Conservation (phyloP, 2,113 vertebrate genomes). For the Charina bottae region DNA sequence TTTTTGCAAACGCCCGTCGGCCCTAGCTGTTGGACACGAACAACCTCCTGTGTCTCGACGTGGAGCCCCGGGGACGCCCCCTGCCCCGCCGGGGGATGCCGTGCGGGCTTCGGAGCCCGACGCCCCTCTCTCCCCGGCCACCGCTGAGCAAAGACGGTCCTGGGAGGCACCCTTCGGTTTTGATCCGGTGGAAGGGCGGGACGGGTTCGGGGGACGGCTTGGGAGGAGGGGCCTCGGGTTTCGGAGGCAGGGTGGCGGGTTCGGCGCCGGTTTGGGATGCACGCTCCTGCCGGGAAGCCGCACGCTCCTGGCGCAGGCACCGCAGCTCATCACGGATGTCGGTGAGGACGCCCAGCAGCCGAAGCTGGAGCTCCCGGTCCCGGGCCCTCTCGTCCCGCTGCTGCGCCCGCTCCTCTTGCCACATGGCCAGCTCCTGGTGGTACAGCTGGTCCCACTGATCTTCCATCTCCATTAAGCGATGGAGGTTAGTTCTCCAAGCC, state of each 20-base stretch:
- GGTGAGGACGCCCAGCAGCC: constrained; percentile 68
- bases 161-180: background rate
- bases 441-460: constrained; percentile 71
- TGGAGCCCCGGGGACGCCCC: constrained; percentile 37
- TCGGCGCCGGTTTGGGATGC: background rate
- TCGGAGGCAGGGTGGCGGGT: rapidly evolving
- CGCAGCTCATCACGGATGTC: constrained; percentile 70
- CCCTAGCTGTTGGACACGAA: constrained; percentile 53
- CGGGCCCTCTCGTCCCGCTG: constrained; percentile 64
- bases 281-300: background rate
- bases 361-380: constrained; percentile 68
- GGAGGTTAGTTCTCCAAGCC: constrained; percentile 65
- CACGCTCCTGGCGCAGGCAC: constrained; percentile 61
- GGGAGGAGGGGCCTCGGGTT: background rate
- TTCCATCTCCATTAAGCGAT: constrained; percentile 69
- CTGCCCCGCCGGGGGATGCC: constrained; percentile 37
- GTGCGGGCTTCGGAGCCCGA: constrained; percentile 6
- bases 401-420: constrained; percentile 68
- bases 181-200: constrained; percentile 34
- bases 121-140: constrained; percentile 14
- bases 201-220: background rate
- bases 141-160: background rate
- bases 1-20: rapidly evolving
- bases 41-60: constrained; percentile 54
- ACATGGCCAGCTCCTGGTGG: constrained; percentile 70